phyloP scores from a whole-genome alignment of 2,888 invertebrate genomes.

The Meloe dianella region DNA sequence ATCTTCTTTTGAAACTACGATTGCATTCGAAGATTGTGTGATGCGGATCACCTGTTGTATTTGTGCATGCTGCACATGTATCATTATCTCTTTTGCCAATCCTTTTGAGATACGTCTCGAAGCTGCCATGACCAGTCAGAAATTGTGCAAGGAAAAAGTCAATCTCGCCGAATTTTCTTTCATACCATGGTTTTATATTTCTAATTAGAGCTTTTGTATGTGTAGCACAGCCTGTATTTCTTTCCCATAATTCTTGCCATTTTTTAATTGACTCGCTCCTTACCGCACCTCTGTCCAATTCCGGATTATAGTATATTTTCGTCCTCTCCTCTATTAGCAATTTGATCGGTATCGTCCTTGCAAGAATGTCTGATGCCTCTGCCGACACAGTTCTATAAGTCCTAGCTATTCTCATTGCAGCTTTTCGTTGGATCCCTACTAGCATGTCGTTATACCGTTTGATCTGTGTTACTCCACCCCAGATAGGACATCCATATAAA shows the following conservation, averaged over 20 bases:
- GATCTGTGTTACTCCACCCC: constrained; percentile 10
- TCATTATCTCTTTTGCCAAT: too few species aligned
- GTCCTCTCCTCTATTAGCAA: constrained; percentile 14
- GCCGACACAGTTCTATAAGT: constrained; percentile 22
- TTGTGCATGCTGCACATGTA: too few species aligned
- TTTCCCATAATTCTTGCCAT: background rate
- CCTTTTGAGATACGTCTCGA: too few species aligned
- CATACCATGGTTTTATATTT: background rate
- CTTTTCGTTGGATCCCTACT: constrained; percentile 13
- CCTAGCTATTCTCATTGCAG: constrained; percentile 16
- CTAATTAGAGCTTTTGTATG: background rate
- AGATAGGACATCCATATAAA: constrained; percentile 15
- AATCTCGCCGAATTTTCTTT: too few species aligned
- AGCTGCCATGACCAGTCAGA: too few species aligned
- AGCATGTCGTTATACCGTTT: background rate
- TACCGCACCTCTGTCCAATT: background rate
- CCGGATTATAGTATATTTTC: too few species aligned
- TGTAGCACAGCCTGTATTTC: background rate
- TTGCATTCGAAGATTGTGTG: too few species aligned
- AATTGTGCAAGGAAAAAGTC: too few species aligned
- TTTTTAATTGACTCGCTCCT: background rate
- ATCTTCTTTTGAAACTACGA: too few species aligned
- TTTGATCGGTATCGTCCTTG: constrained; percentile 14
- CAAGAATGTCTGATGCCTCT: constrained; percentile 15
- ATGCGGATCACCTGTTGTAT: too few species aligned